These are phyloP conservation scores for Aphelinus certus DNA, from an alignment of 1,140 invertebrate genomes.

Conservation along the genomic window DNA sequence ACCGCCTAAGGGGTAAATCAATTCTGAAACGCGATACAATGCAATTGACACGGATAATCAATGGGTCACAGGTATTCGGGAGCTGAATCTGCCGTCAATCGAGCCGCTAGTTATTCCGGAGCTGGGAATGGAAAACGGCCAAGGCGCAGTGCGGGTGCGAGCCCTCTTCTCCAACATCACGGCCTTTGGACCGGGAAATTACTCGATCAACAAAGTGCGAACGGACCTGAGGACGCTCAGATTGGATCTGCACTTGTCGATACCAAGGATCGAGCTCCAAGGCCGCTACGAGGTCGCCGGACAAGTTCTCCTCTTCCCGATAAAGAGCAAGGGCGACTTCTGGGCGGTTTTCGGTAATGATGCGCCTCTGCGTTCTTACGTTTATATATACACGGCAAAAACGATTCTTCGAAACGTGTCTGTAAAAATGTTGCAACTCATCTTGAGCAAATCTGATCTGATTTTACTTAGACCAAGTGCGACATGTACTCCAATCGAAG, in stretches of 20 bases:
- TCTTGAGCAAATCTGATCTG: too few relatives aligned
- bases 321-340: constrained; percentile 79
- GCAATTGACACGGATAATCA: too few relatives aligned
- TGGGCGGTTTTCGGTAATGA: constrained; percentile 79
- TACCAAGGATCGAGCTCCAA: constrained; percentile 77
- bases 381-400: too few relatives aligned
- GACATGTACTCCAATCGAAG: too few relatives aligned
- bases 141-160: constrained; percentile 75
- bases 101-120: constrained; percentile 76
- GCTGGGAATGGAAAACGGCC: constrained; percentile 78
- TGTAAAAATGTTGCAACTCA: too few relatives aligned
- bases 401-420: too few relatives aligned
- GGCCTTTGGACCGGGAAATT: constrained; percentile 77
- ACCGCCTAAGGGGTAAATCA: too few relatives aligned
- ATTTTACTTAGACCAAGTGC: too few relatives aligned
- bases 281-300: constrained; percentile 79
- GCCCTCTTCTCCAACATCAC: constrained; percentile 78
- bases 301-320: constrained; percentile 79
- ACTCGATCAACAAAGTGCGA: constrained; percentile 68
- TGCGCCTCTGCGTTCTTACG: too few relatives aligned
- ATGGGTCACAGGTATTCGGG: constrained; percentile 69
- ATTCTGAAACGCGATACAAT: too few relatives aligned
- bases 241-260: constrained; percentile 74
- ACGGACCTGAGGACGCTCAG: constrained; percentile 73
- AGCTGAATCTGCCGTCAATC: constrained; percentile 76